These are phyloP conservation scores for Motacilla tschutschensis DNA, from an alignment of 2,113 vertebrate genomes.

Conservation along the genomic window DNA sequence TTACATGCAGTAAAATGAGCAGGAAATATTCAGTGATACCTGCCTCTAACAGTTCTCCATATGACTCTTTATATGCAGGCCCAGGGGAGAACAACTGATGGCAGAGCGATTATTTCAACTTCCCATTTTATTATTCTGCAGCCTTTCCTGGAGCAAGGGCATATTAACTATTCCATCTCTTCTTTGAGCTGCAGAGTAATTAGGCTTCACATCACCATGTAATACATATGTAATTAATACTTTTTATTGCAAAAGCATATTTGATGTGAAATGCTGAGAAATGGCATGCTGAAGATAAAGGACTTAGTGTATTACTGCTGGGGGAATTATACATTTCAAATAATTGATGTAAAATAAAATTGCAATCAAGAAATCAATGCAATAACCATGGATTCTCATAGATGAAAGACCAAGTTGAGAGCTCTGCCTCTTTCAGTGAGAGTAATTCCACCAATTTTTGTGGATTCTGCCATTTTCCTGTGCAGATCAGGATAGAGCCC, in stretches of 20 bases:
- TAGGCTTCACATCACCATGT: not conserved
- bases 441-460: not conserved
- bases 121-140: not conserved
- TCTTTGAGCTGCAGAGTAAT: not conserved
- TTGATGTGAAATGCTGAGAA: not conserved
- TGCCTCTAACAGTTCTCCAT: not conserved
- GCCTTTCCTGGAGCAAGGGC: not conserved
- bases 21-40: conserved; percentile 10
- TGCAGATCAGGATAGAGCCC: not conserved
- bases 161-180: conserved; percentile 10
- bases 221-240: not conserved
- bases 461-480: not conserved
- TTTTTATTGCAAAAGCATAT: conserved; percentile 35
- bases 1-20: conserved; percentile 5
- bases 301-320: not conserved
- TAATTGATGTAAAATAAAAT: not conserved
- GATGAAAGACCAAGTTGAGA: not conserved
- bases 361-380: not conserved
- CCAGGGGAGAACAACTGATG: conserved; percentile 41
- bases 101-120: conserved; percentile 53
- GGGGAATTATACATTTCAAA: not conserved
- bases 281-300: not conserved
- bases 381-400: not conserved
- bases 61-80: conserved; percentile 45
- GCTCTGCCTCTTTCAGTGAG: not conserved